Evolutionary conservation across 1,140 invertebrate species (phyloP).

Genomic region (Tigriopus japonicus): DNA sequence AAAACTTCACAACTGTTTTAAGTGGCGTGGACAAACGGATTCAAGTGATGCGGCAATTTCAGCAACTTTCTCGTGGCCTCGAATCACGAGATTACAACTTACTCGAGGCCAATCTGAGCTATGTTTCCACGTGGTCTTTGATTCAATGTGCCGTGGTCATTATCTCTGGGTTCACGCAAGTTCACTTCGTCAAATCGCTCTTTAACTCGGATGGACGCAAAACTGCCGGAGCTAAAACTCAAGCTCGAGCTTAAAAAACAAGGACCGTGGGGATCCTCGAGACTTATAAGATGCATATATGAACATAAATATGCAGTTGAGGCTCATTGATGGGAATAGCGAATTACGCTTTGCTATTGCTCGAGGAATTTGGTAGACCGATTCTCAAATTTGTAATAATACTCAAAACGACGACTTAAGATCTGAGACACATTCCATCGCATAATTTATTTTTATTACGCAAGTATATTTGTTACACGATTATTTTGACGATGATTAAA

Average conservation of each 20-base stretch:
- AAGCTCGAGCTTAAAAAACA: conserved; percentile 24
- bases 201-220: conserved; percentile 35
- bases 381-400: no score
- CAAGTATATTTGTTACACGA: no score
- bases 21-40: conserved; percentile 5
- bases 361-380: no score
- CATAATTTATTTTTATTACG: no score
- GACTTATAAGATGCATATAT: no score
- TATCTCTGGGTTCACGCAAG: conserved; percentile 51
- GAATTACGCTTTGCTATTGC: no score
- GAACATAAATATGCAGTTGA: no score
- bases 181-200: conserved; percentile 68
- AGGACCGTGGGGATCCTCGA: no score
- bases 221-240: conserved; percentile 34
- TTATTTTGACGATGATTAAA: no score
- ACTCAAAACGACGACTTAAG: no score
- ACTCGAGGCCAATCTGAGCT: conserved; percentile 57
- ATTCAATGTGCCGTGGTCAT: conserved; percentile 63
- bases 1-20: conserved; percentile 2
- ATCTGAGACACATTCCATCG: no score
- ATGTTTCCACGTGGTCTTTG: conserved; percentile 68
- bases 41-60: conserved; percentile 49
- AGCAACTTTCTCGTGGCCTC: conserved; percentile 51
- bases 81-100: conserved; percentile 63
- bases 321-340: no score